Evolutionary conservation across 2,888 invertebrate species (phyloP), one percentile per base, ranked within the genome.

Genomic region (Lasioglossum calceatum): DNA sequence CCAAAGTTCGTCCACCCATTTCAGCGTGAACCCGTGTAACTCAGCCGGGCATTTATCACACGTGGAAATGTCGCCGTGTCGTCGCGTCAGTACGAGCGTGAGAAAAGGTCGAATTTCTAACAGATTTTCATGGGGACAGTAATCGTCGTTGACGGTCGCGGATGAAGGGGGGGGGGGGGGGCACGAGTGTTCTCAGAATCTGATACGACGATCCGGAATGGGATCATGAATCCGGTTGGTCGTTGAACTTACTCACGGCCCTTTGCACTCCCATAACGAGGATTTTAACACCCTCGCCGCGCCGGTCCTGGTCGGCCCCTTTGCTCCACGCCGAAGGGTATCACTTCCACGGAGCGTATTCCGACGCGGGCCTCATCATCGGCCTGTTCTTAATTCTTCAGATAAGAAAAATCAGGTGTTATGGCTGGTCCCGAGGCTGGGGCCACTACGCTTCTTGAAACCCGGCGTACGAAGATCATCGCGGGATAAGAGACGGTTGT

Each of bases 201-300:
- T 91, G 91, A 91, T 91, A 91, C 87, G 87, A 82, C 89, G 81
- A 85, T 87, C 88, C 85, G 87, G 90, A 90, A 88, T 87, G 88
- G 85, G 85, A 87, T 86, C 91, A 78, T 92, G 92, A 91, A 92
- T 93, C 93, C 91, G 80, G 61, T 86, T 92, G 92, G 91, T 90
- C 92, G 91, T 92, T 93, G 91, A 93, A 92, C 92, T 86, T 85
- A 84, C 87, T 89, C 89, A 87, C 81, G 87, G 85, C 74, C 88
- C 73, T 88, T 86, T 80, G 86, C 89, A 74, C 86, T 79, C 79
- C 83, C 91, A 80, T 87, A 90, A 91, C 87, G 91, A 90, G 90
- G 84, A 83, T 89, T 91, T 91, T 91, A 91, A 91, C 91, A 89
- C 91, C 91, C 91, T 91, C 91, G 89, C 87, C 58, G 16, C 47